Percentiles rank a stretch among this genome's conserved stretches.
phyloP scores from a whole-genome alignment of 2,113 vertebrate genomes.

The Edolisoma coerulescens region DNA sequence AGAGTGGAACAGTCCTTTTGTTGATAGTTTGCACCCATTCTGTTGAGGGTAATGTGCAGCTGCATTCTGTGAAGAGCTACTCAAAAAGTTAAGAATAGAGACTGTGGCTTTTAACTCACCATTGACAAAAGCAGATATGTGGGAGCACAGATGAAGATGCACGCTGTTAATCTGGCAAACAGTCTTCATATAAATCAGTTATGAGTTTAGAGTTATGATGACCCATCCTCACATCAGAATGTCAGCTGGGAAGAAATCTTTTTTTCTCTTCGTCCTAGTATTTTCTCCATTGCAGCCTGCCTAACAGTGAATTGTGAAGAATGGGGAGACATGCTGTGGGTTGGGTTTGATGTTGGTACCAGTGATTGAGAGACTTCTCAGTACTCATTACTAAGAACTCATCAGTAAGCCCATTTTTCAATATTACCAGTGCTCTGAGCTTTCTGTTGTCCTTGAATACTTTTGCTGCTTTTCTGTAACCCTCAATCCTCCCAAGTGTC shows the following conservation, averaged over 20 bases:
- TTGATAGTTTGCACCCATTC: background rate
- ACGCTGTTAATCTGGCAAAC: background rate
- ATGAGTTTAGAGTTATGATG: background rate
- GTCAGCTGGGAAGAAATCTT: constrained; percentile 21
- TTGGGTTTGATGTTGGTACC: constrained; percentile 12
- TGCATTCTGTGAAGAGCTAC: background rate
- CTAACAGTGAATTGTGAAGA: constrained; percentile 11
- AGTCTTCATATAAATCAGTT: background rate
- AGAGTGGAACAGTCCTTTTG: background rate
- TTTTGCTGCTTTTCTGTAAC: background rate
- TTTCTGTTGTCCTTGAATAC: background rate
- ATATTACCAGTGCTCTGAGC: background rate
- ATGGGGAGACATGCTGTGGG: background rate
- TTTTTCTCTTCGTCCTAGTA: background rate
- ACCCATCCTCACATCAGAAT: background rate
- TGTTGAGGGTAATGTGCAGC: background rate
- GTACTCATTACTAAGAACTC: constrained; percentile 27
- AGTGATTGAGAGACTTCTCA: constrained; percentile 23
- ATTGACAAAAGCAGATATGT: background rate
- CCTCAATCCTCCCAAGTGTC: background rate
- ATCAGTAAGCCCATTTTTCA: constrained; percentile 24
- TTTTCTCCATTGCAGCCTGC: constrained; percentile 36
- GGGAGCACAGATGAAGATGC: background rate
- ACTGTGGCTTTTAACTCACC: background rate
- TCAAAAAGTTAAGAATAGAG: background rate